Percentiles rank a stretch among this genome's conserved stretches.
Evolutionary conservation across 2,113 vertebrate genomes (phyloP).

Genomic region (Neogobius melanostomus): DNA sequence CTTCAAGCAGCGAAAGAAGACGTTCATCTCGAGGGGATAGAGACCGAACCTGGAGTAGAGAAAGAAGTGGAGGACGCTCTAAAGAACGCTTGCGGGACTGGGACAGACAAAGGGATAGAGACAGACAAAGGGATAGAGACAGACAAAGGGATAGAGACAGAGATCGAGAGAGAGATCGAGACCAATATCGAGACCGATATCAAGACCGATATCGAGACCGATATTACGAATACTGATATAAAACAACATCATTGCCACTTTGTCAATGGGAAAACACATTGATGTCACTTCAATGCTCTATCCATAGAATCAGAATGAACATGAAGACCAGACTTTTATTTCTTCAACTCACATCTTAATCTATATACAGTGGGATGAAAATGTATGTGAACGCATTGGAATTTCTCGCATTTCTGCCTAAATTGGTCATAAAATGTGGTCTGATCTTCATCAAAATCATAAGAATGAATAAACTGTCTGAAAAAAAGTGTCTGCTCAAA

Average conservation of each 20-base stretch:
- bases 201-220: not conserved
- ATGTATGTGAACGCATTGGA: too few species aligned
- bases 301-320: slow-evolving; percentile 15
- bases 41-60: slow-evolving; percentile 66
- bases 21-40: slow-evolving; percentile 61
- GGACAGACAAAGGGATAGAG: slow-evolving; percentile 47
- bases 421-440: too few species aligned
- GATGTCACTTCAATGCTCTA: not conserved
- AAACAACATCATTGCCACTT: not conserved
- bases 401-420: too few species aligned
- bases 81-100: slow-evolving; percentile 63
- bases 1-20: slow-evolving; percentile 49
- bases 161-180: slow-evolving; percentile 27
- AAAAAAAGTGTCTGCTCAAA: too few species aligned
- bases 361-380: too few species aligned
- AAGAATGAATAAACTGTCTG: too few species aligned
- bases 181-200: slow-evolving; percentile 43
- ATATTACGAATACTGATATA: not conserved
- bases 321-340: slow-evolving; percentile 37
- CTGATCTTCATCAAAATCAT: too few species aligned
- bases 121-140: slow-evolving; percentile 23
- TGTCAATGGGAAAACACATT: not conserved
- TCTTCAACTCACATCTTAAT: slow-evolving; percentile 30
- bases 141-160: not conserved
- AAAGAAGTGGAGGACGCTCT: slow-evolving; percentile 52